A percentile compares a stretch with the other conserved stretches of the same genome.
Evolutionary conservation across 2,797 vertebrate genomes (phyloP).

Genomic region (Epinephelus coioides): DNA sequence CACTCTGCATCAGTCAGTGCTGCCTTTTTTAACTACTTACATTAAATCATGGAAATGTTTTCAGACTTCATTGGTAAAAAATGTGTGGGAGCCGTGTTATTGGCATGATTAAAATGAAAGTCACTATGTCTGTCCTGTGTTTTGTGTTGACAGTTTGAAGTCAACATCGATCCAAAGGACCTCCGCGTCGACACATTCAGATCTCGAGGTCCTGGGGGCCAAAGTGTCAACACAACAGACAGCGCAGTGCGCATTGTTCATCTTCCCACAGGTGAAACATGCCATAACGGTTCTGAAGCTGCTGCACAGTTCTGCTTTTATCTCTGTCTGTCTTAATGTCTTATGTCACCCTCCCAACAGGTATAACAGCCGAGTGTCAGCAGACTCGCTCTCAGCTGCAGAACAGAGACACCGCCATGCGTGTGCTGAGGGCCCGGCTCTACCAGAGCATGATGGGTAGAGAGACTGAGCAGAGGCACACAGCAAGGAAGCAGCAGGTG

Average conservation of each 20-base stretch:
- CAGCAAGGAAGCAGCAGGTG: conserved; percentile 92
- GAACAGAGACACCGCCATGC: conserved; percentile 92
- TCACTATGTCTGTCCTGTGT: too few relatives aligned
- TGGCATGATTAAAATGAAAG: too few relatives aligned
- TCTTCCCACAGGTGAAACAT: conserved; percentile 89
- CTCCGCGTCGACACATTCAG: conserved; percentile 94
- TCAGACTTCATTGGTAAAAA: too few relatives aligned
- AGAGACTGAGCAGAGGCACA: conserved; percentile 83
- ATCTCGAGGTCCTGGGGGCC: conserved; percentile 93
- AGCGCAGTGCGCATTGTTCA: conserved; percentile 95
- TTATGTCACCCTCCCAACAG: conserved; percentile 71
- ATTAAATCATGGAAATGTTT: too few relatives aligned
- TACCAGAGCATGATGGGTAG: conserved; percentile 88
- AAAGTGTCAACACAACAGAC: conserved; percentile 96
- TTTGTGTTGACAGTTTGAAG: conserved; percentile 84
- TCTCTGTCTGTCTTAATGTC: neutral
- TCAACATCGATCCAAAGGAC: conserved; percentile 91
- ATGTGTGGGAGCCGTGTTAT: too few relatives aligned
- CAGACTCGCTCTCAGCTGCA: conserved; percentile 93
- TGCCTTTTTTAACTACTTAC: too few relatives aligned
- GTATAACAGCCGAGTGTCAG: conserved; percentile 91
- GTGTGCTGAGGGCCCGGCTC: conserved; percentile 88
- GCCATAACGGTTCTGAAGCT: neutral
- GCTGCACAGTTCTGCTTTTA: neutral
- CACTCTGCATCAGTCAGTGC: too few relatives aligned